Conservation (phyloP, 2,888 invertebrate species). For the Drosophila lutescens region DNA sequence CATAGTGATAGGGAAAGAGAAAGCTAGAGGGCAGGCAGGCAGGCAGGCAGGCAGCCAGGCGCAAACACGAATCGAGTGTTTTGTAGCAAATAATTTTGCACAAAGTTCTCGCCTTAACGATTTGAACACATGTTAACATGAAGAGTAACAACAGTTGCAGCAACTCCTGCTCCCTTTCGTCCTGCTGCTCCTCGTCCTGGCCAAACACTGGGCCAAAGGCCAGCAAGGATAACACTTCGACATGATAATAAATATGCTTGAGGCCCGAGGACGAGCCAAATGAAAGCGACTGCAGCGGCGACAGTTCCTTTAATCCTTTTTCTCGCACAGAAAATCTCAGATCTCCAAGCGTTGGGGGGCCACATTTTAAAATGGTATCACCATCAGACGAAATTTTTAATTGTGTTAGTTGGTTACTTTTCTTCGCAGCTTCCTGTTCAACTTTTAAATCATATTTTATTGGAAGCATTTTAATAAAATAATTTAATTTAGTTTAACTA, state of each 20-base stretch:
- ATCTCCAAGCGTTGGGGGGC: too few relatives aligned
- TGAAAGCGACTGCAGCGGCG: constrained; percentile 5
- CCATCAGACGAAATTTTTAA: too few relatives aligned
- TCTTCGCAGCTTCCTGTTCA: too few relatives aligned
- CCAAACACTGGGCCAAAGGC: constrained; percentile 12
- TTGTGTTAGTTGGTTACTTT: too few relatives aligned
- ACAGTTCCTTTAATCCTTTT: background rate
- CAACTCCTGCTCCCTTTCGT: constrained; percentile 22
- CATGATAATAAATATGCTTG: constrained; percentile 74
- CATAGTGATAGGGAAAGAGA: background rate
- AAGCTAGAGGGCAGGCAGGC: background rate
- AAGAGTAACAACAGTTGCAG: constrained; percentile 71
- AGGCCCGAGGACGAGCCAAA: constrained; percentile 29
- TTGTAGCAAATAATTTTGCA: constrained; percentile 79
- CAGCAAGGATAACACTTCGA: constrained; percentile 72
- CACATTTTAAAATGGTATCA: background rate
- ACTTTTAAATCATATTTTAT: too few relatives aligned
- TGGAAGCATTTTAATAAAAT: too few relatives aligned
- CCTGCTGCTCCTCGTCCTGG: background rate
- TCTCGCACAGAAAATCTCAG: background rate
- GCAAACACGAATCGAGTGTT: constrained; percentile 78
- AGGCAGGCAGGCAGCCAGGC: constrained; percentile 49
- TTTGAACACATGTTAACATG: constrained; percentile 78
- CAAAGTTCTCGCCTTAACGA: constrained; percentile 78
- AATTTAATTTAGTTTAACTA: too few relatives aligned